phyloP scores from a whole-genome alignment of 30 jellyfish, hydroid and myxozoan species.

The Calvadosia cruxmelitensis region DNA sequence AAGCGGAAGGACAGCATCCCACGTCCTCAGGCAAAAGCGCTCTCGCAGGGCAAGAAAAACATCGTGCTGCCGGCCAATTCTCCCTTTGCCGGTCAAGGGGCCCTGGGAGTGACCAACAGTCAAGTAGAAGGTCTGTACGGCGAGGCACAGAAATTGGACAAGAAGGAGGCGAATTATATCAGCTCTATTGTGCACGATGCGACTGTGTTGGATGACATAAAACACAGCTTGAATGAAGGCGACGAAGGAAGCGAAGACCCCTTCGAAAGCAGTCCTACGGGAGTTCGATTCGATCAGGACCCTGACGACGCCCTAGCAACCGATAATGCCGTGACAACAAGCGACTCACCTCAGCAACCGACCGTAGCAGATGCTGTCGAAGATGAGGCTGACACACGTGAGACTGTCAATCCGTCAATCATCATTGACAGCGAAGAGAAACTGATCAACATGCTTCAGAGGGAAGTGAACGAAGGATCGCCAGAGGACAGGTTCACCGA shows the following conservation, averaged over 20 bases:
- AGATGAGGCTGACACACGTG: not conserved
- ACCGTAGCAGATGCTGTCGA: not conserved
- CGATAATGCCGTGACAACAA: not conserved
- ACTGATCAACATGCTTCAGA: slow-evolving; percentile 25
- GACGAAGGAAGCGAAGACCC: not conserved
- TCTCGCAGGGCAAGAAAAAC: no score
- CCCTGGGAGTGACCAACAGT: not conserved
- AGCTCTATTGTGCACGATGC: not conserved
- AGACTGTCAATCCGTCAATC: slow-evolving; percentile 14
- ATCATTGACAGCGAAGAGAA: slow-evolving; percentile 33
- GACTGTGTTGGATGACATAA: not conserved
- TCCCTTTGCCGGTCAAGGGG: not conserved
- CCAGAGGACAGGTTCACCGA: not conserved
- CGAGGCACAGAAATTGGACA: not conserved
- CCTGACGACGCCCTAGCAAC: no score
- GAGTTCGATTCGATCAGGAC: not conserved
- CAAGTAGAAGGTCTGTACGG: not conserved
- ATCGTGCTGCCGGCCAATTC: not conserved
- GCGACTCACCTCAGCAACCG: not conserved
- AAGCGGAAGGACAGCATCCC: not conserved
- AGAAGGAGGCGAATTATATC: not conserved
- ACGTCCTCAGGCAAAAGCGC: not conserved
- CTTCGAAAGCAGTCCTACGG: not conserved
- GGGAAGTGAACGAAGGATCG: not conserved
- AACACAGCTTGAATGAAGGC: not conserved